Evolutionary conservation across 92 coral and sea anemone genomes (phyloP), one percentile per base, ranked within the genome.

Genomic region (Porites rus): DNA sequence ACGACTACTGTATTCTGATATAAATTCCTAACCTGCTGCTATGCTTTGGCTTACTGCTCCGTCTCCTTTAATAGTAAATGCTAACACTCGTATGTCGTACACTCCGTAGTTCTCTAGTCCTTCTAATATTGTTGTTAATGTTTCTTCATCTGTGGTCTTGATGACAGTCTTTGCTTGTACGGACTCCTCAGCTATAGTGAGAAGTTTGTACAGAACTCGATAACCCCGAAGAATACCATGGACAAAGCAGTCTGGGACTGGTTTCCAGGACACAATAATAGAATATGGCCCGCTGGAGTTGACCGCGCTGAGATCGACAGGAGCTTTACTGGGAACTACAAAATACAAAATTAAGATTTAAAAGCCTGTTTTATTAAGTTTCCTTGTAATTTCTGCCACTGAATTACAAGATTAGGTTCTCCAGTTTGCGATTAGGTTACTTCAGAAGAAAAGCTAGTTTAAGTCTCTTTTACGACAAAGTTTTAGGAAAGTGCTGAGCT

Each of bases 211-310:
- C 18, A 85, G 61, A 1, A 93, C 81, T 62, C 92, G 92, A 83
- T 93, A 93, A n/a, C 97, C 97, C 28, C 61, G 61, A 74, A 93
- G 78, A 65, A 88, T 74, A 1, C 97, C 97, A 61, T 90, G 91
- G 16, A 86, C 90, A 72, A 88, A 92, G 38, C 89, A 94, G 62
- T 79, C 80, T 25, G 89, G 94, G 77, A 93, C 91, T 70, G 94
- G 91, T 20, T 78, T 60, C 95, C 97, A 94, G 50, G 85, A 72
- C 31, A 93, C 92, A 70, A 43, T 24, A 52, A 91, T 79, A 58
- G 85, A 74, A 28, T 76, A 65, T 14, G 91, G 87, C 65, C 88
- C 87, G 19, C 88, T 88, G 59, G 70, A 71, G 91, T 91, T 91
- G 20, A 83, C 76, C 66, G 83, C 92, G 76, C 67, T 28, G 28